These are phyloP conservation scores for Holothuria glaberrima DNA, from an alignment of 35 echinoderm and acorn worm species.

Conservation along the genomic window DNA sequence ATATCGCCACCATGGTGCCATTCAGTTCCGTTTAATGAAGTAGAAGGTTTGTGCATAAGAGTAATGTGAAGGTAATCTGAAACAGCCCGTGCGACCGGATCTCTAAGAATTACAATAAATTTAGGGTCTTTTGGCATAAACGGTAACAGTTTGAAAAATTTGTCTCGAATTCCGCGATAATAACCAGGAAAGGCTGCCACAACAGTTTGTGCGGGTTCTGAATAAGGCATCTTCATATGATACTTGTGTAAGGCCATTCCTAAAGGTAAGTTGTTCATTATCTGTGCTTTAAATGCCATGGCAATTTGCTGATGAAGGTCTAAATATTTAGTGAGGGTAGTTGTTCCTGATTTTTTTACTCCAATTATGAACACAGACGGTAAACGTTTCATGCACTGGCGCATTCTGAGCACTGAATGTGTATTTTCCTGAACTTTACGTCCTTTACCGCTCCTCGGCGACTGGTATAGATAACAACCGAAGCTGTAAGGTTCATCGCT, in stretches of 20 bases:
- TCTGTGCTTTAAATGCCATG: not conserved
- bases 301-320: conserved; percentile 13
- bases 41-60: not conserved
- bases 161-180: not conserved
- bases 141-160: conserved; percentile 9
- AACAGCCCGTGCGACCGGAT: conserved; percentile 31
- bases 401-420: too few species aligned
- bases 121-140: not conserved
- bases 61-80: conserved; percentile 55
- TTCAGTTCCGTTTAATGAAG: not conserved
- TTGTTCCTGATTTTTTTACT: conserved; percentile 65
- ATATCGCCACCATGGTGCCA: not conserved
- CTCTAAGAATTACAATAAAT: conserved; percentile 50
- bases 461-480: too few species aligned
- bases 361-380: conserved; percentile 54
- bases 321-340: conserved; percentile 10
- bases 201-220: not conserved
- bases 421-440: too few species aligned
- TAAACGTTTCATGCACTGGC: conserved; percentile 2
- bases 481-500: too few species aligned
- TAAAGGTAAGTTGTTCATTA: not conserved
- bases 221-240: not conserved
- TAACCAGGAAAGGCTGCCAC: conserved; percentile 20
- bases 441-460: too few species aligned
- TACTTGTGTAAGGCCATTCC: not conserved